Evolutionary conservation across 2,797 vertebrate species (phyloP), one percentile per base, ranked within the genome.

Genomic region (Malacoraja senta): DNA sequence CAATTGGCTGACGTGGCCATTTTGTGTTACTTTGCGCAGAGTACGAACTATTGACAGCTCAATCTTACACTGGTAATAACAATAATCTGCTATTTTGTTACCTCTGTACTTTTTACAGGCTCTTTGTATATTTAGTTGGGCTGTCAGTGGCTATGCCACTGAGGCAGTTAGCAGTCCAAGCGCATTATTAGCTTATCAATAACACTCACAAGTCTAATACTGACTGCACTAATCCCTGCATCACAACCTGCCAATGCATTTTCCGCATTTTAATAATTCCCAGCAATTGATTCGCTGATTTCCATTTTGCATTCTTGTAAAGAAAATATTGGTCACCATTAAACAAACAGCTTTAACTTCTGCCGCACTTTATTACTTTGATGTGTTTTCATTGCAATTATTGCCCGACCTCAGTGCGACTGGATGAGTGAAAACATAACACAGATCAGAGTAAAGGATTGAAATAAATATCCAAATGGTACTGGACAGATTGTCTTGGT

Each of bases 131-230:
- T 91, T 91, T 72, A 91, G 68, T 32, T 24, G 3, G 88, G 94
- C 94, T 0, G 2, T 94, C 94, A 96, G 95, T 95, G 95, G 94
- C 94, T 95, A 95, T 95, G 94, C 94, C 95, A 77, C 93, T 93
- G 94, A 96, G 61, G 95, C 95, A 95, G 94, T 96, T 94, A 96
- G 95, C 96, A 95, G 95, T 94, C 94, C 94, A 93, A 93, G 94
- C 38, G 0, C 95, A 94, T 97, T 96, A 96, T 97, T 95, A 96
- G 94, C 95, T 95, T 96, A 96, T 96, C 95, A 95, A 95, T 95
- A 95, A 96, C 96, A 96, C 95, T 96, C 95, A 96, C 95, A 94
- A 94, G 93, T 94, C 95, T 95, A 94, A 94, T 95, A 94, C 93
- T 94, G 95, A 95, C 96, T n/a, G 10, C 95, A 93, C 93, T 94